Evolutionary conservation across 2,113 vertebrate species (phyloP).

Genomic region (Brachirus orientalis): DNA sequence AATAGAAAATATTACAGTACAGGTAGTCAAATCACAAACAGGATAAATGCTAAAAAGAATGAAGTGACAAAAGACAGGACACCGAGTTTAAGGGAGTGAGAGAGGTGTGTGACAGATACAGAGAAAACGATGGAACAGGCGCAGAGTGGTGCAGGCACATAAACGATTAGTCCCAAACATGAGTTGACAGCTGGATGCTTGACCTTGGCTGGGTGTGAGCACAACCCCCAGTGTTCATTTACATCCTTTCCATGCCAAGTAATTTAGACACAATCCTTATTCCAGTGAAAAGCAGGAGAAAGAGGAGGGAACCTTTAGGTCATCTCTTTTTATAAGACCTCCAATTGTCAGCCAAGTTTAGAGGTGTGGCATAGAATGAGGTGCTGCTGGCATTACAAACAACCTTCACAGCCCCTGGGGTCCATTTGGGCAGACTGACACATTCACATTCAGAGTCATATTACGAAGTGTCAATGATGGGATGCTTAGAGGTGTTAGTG

Average conservation of each 20-base stretch:
- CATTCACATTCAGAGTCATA: slow-evolving; percentile 73
- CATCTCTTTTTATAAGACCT: slow-evolving; percentile 67
- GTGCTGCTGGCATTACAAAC: slow-evolving; percentile 76
- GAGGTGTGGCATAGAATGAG: slow-evolving; percentile 75
- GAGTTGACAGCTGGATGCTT: slow-evolving; percentile 79
- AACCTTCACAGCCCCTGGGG: slow-evolving; percentile 72
- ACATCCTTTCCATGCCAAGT: slow-evolving; percentile 83
- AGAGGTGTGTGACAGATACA: slow-evolving; percentile 72
- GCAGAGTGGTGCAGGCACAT: slow-evolving; percentile 69
- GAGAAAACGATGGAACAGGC: slow-evolving; percentile 71
- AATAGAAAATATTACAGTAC: slow-evolving; percentile 34
- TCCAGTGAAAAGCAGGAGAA: slow-evolving; percentile 66
- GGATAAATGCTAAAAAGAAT: slow-evolving; percentile 31
- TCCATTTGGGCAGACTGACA: slow-evolving; percentile 62
- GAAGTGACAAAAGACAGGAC: slow-evolving; percentile 58
- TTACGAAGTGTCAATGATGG: slow-evolving; percentile 78
- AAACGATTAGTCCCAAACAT: slow-evolving; percentile 77
- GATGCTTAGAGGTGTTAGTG: slow-evolving; percentile 72
- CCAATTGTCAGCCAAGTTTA: slow-evolving; percentile 68
- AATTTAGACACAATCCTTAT: slow-evolving; percentile 84
- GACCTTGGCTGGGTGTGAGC: slow-evolving; percentile 78
- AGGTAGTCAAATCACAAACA: background rate
- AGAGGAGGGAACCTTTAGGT: slow-evolving; percentile 52
- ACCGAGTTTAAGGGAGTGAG: slow-evolving; percentile 68
- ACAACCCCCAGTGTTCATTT: slow-evolving; percentile 73